phyloP scores from a whole-genome alignment of 2,888 invertebrate genomes.

The Epinotia ramella region DNA sequence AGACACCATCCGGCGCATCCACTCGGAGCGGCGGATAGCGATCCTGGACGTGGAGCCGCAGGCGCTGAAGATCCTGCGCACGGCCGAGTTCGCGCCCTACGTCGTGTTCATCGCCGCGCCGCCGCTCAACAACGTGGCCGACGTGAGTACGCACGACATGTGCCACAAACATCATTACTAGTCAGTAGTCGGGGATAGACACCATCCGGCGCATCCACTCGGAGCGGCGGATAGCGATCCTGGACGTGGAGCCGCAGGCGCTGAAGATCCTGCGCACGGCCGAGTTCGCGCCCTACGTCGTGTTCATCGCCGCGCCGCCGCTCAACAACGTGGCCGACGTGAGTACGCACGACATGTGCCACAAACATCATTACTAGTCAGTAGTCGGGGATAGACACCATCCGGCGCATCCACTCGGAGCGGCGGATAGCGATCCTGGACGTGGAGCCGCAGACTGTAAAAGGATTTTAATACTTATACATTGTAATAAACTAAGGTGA shows the following conservation, averaged over 20 bases:
- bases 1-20: constrained; percentile 98
- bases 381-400: too few species aligned
- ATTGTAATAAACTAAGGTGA: too few species aligned
- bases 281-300: too few species aligned
- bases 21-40: constrained; percentile 98
- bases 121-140: constrained; percentile 95
- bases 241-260: constrained; percentile 99
- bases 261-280: too few species aligned
- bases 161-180: not conserved
- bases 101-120: constrained; percentile 99
- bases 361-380: too few species aligned
- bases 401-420: too few species aligned
- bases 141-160: constrained; percentile 86
- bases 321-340: too few species aligned
- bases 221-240: constrained; percentile 98
- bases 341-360: too few species aligned
- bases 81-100: constrained; percentile 99
- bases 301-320: too few species aligned
- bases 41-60: constrained; percentile 99
- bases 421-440: too few species aligned
- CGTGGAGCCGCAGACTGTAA: too few species aligned
- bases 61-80: constrained; percentile 98
- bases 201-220: constrained; percentile 99
- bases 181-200: constrained; percentile 85
- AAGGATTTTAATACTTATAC: too few species aligned